phyloP scores from a whole-genome alignment of 2,797 vertebrate species.

The Sebastes steindachneri region DNA sequence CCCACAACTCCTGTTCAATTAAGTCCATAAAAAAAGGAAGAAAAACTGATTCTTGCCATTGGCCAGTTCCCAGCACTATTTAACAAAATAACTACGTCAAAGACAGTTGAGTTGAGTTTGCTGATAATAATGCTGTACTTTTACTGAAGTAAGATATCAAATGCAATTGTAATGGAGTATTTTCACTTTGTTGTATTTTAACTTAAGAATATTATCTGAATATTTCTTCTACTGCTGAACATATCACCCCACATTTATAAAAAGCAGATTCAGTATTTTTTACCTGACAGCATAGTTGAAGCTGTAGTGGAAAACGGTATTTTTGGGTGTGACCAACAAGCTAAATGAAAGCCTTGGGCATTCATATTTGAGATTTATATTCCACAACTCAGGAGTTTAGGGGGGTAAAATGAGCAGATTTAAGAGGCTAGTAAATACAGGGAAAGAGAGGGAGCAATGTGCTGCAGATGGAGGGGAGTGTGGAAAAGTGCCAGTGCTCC shows the following conservation, averaged over 20 bases:
- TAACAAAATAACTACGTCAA: neutral
- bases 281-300: neutral
- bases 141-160: neutral
- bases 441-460: slow-evolving; percentile 2
- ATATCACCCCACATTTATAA: neutral
- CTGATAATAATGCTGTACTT: neutral
- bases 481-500: slow-evolving; percentile 36
- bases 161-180: neutral
- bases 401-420: slow-evolving; percentile 23
- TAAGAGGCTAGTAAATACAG: neutral
- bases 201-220: neutral
- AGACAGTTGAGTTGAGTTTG: neutral
- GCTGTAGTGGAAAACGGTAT: neutral
- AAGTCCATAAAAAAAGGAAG: neutral
- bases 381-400: slow-evolving; percentile 13
- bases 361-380: slow-evolving; percentile 38
- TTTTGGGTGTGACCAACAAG: slow-evolving; percentile 46
- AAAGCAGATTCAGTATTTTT: neutral
- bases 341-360: slow-evolving; percentile 34
- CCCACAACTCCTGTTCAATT: neutral
- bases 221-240: neutral
- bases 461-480: slow-evolving; percentile 45
- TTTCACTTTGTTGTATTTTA: neutral
- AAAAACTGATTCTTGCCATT: neutral
- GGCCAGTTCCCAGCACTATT: neutral